Percentiles rank a stretch among this genome's conserved stretches.
Conservation (phyloP, 1,140 invertebrate species). For the Drosophila kohkoa region DNA sequence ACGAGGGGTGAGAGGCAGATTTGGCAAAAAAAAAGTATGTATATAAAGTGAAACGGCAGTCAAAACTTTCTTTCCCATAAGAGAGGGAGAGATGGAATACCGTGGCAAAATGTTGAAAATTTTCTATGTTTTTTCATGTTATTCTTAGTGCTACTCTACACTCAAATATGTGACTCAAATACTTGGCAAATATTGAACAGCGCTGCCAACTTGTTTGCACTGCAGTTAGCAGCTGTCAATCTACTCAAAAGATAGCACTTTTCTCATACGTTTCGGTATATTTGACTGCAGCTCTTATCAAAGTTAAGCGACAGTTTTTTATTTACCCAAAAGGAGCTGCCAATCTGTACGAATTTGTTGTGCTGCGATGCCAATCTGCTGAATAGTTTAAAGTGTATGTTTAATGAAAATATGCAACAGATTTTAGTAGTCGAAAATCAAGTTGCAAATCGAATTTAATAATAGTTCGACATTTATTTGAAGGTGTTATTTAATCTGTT, state of each 20-base stretch:
- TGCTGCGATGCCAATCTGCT: background rate
- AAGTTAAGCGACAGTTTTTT: background rate
- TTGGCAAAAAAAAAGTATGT: background rate
- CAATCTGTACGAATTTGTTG: background rate
- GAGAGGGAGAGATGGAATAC: background rate
- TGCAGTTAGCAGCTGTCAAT: slow-evolving; percentile 2
- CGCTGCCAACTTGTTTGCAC: slow-evolving; percentile 8
- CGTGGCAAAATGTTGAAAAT: slow-evolving; percentile 25
- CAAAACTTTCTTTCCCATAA: slow-evolving; percentile 34
- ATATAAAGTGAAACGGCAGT: slow-evolving; percentile 24
- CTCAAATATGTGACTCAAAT: background rate
- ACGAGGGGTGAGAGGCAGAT: background rate
- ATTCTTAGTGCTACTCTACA: slow-evolving; percentile 22
- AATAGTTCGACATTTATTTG: too few species aligned
- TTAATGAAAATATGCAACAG: too few species aligned
- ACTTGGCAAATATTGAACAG: slow-evolving; percentile 1
- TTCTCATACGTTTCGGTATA: background rate
- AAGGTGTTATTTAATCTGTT: too few species aligned
- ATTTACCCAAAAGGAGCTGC: background rate
- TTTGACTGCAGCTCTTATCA: background rate
- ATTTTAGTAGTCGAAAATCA: too few species aligned
- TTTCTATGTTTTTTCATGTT: slow-evolving; percentile 29
- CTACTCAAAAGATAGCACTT: background rate
- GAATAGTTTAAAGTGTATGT: background rate
- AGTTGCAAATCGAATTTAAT: too few species aligned